Evolutionary conservation across 2,797 vertebrate genomes (phyloP).

Genomic region (Uromys caudimaculatus): DNA sequence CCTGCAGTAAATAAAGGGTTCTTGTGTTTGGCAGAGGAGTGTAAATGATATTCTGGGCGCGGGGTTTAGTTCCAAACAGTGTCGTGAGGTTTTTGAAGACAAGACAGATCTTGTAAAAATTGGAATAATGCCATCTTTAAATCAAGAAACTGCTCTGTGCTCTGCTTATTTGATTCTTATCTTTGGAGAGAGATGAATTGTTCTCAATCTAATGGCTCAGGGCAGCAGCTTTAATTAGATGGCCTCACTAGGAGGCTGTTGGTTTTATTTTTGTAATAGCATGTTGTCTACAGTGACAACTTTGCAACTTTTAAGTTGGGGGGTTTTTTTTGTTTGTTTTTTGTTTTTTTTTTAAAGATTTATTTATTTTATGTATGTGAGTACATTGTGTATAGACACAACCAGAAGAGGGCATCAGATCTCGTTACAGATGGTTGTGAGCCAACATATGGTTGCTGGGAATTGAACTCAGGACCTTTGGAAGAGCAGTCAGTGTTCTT

Average conservation of each 20-base stretch:
- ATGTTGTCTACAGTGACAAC: neutral
- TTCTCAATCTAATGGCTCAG: neutral
- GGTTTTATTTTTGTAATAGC: neutral
- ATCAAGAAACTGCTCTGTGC: neutral
- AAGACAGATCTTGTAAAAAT: slow-evolving; percentile 30
- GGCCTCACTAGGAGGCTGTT: neutral
- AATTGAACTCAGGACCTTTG: too few relatives aligned
- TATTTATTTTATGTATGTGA: too few relatives aligned
- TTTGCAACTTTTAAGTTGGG: neutral
- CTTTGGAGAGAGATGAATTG: neutral
- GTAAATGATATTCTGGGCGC: neutral
- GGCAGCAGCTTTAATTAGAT: neutral
- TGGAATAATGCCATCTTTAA: neutral
- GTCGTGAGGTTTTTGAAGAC: neutral
- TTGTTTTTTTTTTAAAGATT: too few relatives aligned
- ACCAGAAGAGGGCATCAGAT: too few relatives aligned
- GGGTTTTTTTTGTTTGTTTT: too few relatives aligned
- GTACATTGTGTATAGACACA: too few relatives aligned
- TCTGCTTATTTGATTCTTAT: slow-evolving; percentile 31
- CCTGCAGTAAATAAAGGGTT: neutral
- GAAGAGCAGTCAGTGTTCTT: too few relatives aligned
- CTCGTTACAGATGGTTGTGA: too few relatives aligned
- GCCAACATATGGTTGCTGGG: too few relatives aligned
- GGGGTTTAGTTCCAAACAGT: neutral
- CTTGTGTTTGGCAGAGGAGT: neutral